Evolutionary conservation across 2,113 vertebrate species (phyloP).

Genomic region (Ramphastos sulfuratus): DNA sequence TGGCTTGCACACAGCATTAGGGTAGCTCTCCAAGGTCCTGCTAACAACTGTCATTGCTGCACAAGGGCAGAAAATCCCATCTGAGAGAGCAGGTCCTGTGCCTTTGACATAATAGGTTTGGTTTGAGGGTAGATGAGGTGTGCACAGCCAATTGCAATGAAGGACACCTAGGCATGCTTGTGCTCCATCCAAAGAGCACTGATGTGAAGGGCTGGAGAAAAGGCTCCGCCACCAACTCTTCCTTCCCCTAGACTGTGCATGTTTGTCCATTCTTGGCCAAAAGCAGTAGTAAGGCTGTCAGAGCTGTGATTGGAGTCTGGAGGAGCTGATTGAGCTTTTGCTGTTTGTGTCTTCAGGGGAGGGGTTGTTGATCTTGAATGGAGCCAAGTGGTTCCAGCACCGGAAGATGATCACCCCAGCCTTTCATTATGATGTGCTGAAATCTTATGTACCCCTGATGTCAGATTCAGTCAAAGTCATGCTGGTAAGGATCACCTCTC

Average conservation of each 20-base stretch:
- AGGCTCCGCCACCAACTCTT: background rate
- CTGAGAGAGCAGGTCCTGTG: background rate
- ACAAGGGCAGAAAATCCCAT: background rate
- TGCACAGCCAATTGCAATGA: background rate
- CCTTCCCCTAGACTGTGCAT: background rate
- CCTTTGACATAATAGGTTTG: background rate
- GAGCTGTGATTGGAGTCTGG: background rate
- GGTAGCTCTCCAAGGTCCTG: background rate
- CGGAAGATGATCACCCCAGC: conserved; percentile 86
- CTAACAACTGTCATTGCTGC: background rate
- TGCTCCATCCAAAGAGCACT: background rate
- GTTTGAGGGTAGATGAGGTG: background rate
- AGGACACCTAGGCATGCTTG: background rate
- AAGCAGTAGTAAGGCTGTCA: background rate
- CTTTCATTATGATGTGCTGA: conserved; percentile 89
- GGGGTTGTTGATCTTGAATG: conserved; percentile 81
- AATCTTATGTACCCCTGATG: conserved; percentile 81
- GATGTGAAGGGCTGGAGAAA: background rate
- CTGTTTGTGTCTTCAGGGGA: conserved; percentile 70
- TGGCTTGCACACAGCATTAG: background rate
- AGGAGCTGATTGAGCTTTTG: background rate
- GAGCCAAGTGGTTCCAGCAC: conserved; percentile 87
- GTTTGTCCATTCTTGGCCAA: background rate
- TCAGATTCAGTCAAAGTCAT: conserved; percentile 78
- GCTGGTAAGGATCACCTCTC: conserved; percentile 77